Percentiles rank a stretch among this genome's conserved stretches.
Evolutionary conservation across 2,888 invertebrate genomes (phyloP).

Genomic region (Erebia aethiops): DNA sequence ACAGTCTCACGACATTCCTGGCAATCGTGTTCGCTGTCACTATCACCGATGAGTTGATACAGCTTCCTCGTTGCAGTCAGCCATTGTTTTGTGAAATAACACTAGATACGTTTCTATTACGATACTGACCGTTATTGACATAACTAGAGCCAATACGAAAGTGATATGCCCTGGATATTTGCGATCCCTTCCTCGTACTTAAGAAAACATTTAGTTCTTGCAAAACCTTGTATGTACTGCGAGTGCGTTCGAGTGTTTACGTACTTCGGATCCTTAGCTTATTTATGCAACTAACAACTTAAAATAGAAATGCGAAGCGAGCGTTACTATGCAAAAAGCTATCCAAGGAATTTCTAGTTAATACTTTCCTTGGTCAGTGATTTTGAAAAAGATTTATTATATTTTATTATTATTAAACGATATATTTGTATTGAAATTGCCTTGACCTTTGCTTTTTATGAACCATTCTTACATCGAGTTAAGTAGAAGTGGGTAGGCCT

Average conservation of each 20-base stretch:
- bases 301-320: slow-evolving; percentile 4
- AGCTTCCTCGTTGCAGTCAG: slow-evolving; percentile 52
- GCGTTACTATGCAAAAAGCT: slow-evolving; percentile 8
- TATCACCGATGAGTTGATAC: slow-evolving; percentile 50
- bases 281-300: slow-evolving; percentile 26
- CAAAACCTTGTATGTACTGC: slow-evolving; percentile 23
- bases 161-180: slow-evolving; percentile 38
- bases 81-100: slow-evolving; percentile 53
- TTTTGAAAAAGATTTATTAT: too few relatives aligned
- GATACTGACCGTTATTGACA: slow-evolving; percentile 40
- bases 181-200: slow-evolving; percentile 37
- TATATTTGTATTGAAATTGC: too few relatives aligned
- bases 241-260: slow-evolving; percentile 23
- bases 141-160: slow-evolving; percentile 40
- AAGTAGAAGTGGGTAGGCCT: too few relatives aligned
- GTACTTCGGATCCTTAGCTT: slow-evolving; percentile 15
- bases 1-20: slow-evolving; percentile 28
- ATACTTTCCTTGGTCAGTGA: too few relatives aligned
- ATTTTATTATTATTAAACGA: rapidly evolving
- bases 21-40: slow-evolving; percentile 31
- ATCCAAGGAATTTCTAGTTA: not conserved
- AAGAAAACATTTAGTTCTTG: slow-evolving; percentile 30
- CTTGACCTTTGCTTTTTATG: too few relatives aligned
- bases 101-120: slow-evolving; percentile 41
- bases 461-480: too few relatives aligned